Percentiles rank a stretch among this genome's conserved stretches.
These are phyloP conservation scores for Sogatella furcifera DNA, from an alignment of 1,140 invertebrate species.

Conservation along the genomic window DNA sequence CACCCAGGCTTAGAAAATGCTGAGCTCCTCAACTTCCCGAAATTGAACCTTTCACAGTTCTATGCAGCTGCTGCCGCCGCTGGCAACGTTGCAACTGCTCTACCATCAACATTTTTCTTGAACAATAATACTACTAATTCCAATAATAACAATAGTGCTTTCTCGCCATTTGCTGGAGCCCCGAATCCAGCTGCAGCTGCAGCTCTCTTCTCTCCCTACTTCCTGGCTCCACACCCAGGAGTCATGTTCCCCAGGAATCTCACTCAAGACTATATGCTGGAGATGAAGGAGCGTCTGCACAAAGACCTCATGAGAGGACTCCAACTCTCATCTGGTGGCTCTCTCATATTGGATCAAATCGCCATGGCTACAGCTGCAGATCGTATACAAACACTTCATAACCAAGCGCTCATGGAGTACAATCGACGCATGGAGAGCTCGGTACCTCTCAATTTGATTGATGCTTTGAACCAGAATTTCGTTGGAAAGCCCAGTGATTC, in stretches of 20 bases:
- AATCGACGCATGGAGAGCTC: constrained; percentile 15
- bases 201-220: constrained; percentile 16
- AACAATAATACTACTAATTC: not conserved
- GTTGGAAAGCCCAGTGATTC: too few species aligned
- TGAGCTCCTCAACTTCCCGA: constrained; percentile 4
- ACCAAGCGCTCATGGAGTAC: constrained; percentile 19
- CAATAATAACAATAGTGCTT: not conserved
- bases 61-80: not conserved
- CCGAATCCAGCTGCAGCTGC: not conserved
- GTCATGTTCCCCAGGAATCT: constrained; percentile 44
- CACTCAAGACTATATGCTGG: constrained; percentile 41
- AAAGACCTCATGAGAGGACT: constrained; percentile 51
- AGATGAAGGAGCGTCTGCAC: constrained; percentile 52
- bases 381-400: constrained; percentile 24
- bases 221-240: constrained; percentile 32
- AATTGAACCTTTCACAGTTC: constrained; percentile 10
- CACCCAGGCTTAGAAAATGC: not conserved
- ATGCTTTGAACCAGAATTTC: too few species aligned
- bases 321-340: constrained; percentile 50
- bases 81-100: not conserved
- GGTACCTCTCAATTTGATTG: not conserved
- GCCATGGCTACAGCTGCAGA: constrained; percentile 24
- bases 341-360: constrained; percentile 45
- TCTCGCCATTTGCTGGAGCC: constrained; percentile 4
- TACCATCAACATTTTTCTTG: constrained; percentile 11